Base-by-base conservation (phyloP, 1,140 invertebrate species). In the Drosophila rhopaloa region DNA sequence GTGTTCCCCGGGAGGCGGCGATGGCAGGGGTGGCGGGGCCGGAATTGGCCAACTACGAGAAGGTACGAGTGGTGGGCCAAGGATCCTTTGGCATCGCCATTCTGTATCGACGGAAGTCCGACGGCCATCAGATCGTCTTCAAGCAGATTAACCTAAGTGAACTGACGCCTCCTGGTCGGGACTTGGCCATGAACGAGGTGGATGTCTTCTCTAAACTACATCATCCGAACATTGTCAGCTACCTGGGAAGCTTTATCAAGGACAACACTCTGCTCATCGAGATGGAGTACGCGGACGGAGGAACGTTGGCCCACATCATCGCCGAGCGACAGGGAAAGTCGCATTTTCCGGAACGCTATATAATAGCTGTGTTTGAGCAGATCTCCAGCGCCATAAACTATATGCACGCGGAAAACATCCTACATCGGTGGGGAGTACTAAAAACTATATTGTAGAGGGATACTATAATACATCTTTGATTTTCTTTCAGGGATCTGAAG, bases 281-380 rank as follows among this genome's bases (percentile, higher is more conserved):
- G 92, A 97, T 97, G 95, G 96, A 97, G 89, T 97, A 96, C 91
- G 96, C 96, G 14, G 95, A 96, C 91, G 95, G 95, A 19, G 96
- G 96, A 32, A 97, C 95, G 2, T 76, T 97, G 54, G 94, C 95
- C 4, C 95, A 96, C 77, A 94, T 94, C 63, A 93, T 97, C 4
- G 82, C 94, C 7, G 93, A 93, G 70, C 90, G 93, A n/a, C 86
- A 85, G 10, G 70, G 78, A 13, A 63, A 78, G 38, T 57, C 78
- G 24, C 93, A 94, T 44, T 81, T 93, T 43, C 91, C 93, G 1
- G 96, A 97, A 91, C 91, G 93, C 62, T 94, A 95, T 73, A 94
- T 96, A 51, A 92, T 96, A 16, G 81, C 93, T 4, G 93, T 96
- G 48, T 96, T 97, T 76, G 93, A 94, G 56, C 96, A 97, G 91